Percentiles rank a stretch among this genome's conserved stretches.
Conservation (phyloP, 2,113 vertebrate species). For the Lepidothrix coronata region DNA sequence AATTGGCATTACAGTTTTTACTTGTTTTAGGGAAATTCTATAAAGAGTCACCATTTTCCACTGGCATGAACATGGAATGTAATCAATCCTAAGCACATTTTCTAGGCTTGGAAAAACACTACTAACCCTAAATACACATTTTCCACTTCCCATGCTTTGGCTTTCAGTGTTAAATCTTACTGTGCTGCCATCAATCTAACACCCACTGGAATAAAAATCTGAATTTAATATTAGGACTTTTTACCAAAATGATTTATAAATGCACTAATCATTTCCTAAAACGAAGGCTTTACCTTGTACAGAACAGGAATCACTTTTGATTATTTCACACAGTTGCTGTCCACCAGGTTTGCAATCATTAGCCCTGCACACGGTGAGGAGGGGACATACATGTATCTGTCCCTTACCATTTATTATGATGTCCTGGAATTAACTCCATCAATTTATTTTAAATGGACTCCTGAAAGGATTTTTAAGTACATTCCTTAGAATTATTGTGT, state of each 20-base stretch:
- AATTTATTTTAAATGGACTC: constrained; percentile 75
- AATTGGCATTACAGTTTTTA: no score
- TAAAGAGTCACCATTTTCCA: no score
- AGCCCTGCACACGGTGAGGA: neutral
- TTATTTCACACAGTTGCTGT: neutral
- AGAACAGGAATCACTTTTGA: neutral
- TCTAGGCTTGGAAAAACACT: neutral
- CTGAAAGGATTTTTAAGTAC: constrained; percentile 63
- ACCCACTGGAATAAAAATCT: neutral
- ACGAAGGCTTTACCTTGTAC: neutral
- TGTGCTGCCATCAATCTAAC: neutral
- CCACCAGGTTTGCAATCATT: constrained; percentile 23
- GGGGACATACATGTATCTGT: constrained; percentile 33
- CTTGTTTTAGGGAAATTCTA: no score
- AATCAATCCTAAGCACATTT: neutral
- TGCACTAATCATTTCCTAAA: neutral
- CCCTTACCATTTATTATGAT: constrained; percentile 58
- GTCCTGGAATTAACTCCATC: constrained; percentile 69
- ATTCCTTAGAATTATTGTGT: constrained; percentile 51
- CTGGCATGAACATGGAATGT: no score
- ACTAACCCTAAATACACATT: neutral
- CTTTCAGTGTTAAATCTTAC: neutral
- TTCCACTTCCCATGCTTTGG: neutral
- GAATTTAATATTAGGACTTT: neutral
- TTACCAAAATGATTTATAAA: neutral